phyloP scores from a whole-genome alignment of 2,797 vertebrate genomes.

The Perodicticus potto region DNA sequence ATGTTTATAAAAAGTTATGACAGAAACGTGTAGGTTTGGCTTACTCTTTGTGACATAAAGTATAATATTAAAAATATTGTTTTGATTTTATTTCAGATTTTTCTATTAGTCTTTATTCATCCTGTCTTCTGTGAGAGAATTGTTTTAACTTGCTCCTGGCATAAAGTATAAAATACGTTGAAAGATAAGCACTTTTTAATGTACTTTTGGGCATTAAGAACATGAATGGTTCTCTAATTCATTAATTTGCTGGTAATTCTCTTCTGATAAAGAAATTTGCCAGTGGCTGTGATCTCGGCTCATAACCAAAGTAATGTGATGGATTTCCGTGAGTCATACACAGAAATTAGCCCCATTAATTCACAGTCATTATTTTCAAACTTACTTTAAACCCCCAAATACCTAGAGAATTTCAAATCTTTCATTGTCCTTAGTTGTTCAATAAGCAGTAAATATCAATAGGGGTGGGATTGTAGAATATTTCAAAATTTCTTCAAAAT shows the following conservation, averaged over 20 bases:
- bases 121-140: not conserved
- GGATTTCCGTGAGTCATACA: not conserved
- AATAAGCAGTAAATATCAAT: not conserved
- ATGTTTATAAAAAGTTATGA: not conserved
- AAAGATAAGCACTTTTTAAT: constrained; percentile 44
- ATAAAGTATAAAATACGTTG: not conserved
- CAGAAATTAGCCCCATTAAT: not conserved
- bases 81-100: constrained; percentile 15
- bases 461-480: rapidly evolving
- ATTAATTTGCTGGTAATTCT: constrained; percentile 51
- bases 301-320: constrained; percentile 14
- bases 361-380: not conserved
- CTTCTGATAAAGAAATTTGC: constrained; percentile 37
- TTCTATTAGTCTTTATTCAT: not conserved
- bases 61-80: not conserved
- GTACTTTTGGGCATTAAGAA: constrained; percentile 32
- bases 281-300: not conserved
- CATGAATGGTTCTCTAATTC: constrained; percentile 17
- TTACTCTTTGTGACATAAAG: not conserved
- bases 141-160: constrained; percentile 13
- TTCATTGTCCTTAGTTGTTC: not conserved
- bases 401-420: not conserved
- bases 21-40: not conserved
- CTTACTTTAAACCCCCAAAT: not conserved
- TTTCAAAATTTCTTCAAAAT: not conserved